Base-by-base conservation (phyloP, 2,113 vertebrate genomes). In the Dermatemys mawii region DNA sequence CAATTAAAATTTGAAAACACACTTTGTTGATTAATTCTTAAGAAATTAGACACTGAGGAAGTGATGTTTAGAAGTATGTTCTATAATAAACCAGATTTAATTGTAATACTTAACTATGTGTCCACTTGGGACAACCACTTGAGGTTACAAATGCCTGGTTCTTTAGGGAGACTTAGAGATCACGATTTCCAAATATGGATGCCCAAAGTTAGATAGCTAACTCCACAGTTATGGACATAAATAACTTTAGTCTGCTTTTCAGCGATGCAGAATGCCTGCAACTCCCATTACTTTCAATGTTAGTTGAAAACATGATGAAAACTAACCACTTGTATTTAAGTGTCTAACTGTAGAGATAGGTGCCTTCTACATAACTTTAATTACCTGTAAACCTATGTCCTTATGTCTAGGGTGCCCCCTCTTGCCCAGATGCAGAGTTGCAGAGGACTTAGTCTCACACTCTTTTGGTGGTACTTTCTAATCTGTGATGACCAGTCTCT, bases 1-100 rank as follows among this genome's bases (percentile, higher is more conserved):
- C 26, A 60, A 90, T 90, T 89, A 53, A 86, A 93, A 95, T 80
- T 79, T 91, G 51, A 92, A 93, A 83, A 79, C 26, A 87, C 3
- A 91, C 8, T 81, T 88, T 87, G 44, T 60, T 73, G 48, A 84
- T 91, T 83, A 78, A 29, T 78, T 81, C 29, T 73, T 87, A 91
- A 85, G 35, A 92, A 27, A 81, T 32, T 2, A 9, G 83, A 13
- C 46, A 35, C 89, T 67, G 12, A 0, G 2, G 11, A 80, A 90
- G 19, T 63, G 81, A 51, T 90, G 91, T 90, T 79, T 17, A 50
- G 91, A 95, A 86, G 49, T 27, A 38, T 2, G 5, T 63, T 86
- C 12, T 57, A 81, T 16, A 70, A 35, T 44, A 32, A 27, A 48
- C 11, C 9, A 29, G 3, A 4, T 78, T 86, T 88, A 79, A 78